Conservation (phyloP, 2,888 invertebrate species). For the Dolichomitus sp. region DNA sequence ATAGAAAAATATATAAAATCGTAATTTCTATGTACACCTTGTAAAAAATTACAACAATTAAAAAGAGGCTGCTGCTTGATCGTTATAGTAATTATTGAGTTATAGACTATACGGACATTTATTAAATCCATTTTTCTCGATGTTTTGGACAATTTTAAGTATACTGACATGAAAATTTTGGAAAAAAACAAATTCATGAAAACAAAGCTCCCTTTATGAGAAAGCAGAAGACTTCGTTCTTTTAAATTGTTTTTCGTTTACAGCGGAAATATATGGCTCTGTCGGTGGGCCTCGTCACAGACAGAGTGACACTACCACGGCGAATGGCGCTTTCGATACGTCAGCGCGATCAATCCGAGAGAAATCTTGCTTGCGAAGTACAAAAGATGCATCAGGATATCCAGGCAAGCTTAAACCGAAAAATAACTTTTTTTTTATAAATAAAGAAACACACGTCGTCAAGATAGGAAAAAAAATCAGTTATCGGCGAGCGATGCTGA, state of each 20-base stretch:
- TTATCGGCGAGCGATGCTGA: neutral
- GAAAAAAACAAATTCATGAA: too few relatives aligned
- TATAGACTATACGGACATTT: too few relatives aligned
- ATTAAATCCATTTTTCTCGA: too few relatives aligned
- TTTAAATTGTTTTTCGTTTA: slow-evolving; percentile 45
- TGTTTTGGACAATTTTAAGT: too few relatives aligned
- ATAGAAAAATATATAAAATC: too few relatives aligned
- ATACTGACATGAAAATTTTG: too few relatives aligned
- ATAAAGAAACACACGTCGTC: slow-evolving; percentile 32
- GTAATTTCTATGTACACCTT: too few relatives aligned
- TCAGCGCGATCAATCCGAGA: slow-evolving; percentile 83
- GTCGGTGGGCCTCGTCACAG: slow-evolving; percentile 81
- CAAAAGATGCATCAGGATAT: slow-evolving; percentile 80
- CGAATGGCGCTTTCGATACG: slow-evolving; percentile 78
- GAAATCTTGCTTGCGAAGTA: slow-evolving; percentile 79
- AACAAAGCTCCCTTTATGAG: neutral
- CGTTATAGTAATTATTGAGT: too few relatives aligned
- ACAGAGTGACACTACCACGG: slow-evolving; percentile 80
- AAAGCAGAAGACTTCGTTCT: neutral
- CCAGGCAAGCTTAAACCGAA: slow-evolving; percentile 76
- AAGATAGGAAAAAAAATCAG: slow-evolving; percentile 29
- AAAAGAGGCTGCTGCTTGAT: too few relatives aligned
- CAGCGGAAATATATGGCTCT: slow-evolving; percentile 82
- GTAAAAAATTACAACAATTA: too few relatives aligned
- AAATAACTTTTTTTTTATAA: slow-evolving; percentile 24